Base-by-base conservation (phyloP, 1,140 invertebrate species). In the Antheraea mylitta region DNA sequence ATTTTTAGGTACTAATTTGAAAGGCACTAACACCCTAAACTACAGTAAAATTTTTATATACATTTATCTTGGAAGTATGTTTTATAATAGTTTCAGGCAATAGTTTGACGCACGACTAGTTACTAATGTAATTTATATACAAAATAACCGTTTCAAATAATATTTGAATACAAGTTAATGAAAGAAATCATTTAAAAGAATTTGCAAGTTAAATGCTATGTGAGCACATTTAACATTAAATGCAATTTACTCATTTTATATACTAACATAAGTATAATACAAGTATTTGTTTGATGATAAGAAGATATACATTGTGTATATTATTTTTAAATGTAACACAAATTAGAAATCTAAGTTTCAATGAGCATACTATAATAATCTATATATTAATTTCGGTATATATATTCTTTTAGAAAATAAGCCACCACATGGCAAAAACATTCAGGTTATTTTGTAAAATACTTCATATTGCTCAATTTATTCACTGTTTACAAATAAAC, bases 1-100 rank as follows among this genome's bases (percentile, higher is more conserved):
- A 76, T 79, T n/a, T 53, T 81, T 86, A 89, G 86, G 80, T 86
- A 87, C 85, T 79, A 75, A 81, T 85, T 81, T 79, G 80, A 81
- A 89, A 89, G 87, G 87, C 87, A 89, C 87, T 89, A 89, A 80
- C 80, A 85, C 83, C 82, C 85, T 86, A 89, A 75, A 77, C 85
- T 89, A 87, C 84, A 13, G 85, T 87, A 87, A 67, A 82, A 83
- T 86, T 82, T 89, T 81, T 89, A 79, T 89, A 87, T 82, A 87
- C 69, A 71, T 70, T 71, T 67, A 72, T 69, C 77, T 75, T 83
- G 68, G 66, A 74, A 72, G 69, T 74, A 61, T 71, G 65, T 60
- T n/a, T n/a, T 63, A 70, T 66, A 30, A 64, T 67, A 30, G 18
- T 73, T 64, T 78, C 68, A 77, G 72, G 74, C 76, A 73, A 81